These are phyloP conservation scores for Macroglossus sobrinus DNA, from an alignment of 2,113 vertebrate genomes.

Conservation along the genomic window DNA sequence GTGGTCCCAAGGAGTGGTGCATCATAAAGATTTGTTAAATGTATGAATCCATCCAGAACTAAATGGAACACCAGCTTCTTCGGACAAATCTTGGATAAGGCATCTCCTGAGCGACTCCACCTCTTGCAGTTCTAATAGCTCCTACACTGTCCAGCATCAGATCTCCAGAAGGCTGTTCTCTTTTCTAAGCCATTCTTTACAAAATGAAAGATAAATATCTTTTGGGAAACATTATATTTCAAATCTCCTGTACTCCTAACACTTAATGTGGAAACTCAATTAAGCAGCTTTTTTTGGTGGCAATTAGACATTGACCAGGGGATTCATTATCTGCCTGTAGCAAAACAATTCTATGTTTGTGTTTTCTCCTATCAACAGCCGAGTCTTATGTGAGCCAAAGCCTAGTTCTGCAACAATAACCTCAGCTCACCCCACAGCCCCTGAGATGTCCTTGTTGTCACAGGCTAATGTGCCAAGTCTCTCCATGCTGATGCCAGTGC, in stretches of 20 bases:
- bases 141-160: background rate
- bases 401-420: background rate
- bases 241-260: background rate
- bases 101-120: background rate
- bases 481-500: background rate
- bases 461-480: background rate
- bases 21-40: background rate
- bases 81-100: background rate
- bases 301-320: background rate
- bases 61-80: background rate
- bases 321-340: slow-evolving; percentile 35
- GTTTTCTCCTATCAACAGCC: slow-evolving; percentile 31
- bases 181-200: background rate
- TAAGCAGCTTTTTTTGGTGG: background rate
- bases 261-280: background rate
- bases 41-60: background rate
- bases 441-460: slow-evolving; percentile 28
- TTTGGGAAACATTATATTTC: background rate
- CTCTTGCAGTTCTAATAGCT: background rate
- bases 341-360: background rate
- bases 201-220: background rate
- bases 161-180: background rate
- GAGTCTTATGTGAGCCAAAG: slow-evolving; percentile 10
- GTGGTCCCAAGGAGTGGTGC: background rate
- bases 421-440: slow-evolving; percentile 51